A percentile compares a stretch with the other conserved stretches of the same genome.
phyloP scores from a whole-genome alignment of 2,113 vertebrate species.

The Oryzias celebensis region DNA sequence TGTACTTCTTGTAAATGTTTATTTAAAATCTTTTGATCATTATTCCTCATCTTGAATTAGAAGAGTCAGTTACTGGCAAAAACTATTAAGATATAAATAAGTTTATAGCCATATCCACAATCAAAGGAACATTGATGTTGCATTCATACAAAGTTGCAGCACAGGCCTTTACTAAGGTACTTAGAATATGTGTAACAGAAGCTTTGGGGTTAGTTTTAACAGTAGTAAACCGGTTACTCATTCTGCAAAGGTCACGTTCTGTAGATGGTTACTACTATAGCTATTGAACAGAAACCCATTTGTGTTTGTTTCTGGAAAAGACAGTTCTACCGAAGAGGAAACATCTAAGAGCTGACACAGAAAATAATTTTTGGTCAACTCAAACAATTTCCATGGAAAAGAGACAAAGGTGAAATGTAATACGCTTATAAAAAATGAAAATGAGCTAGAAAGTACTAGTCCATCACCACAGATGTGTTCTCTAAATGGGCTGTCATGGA shows the following conservation, averaged over 20 bases:
- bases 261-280: background rate
- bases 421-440: background rate
- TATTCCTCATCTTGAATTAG: too few species aligned
- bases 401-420: background rate
- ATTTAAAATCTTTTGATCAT: slow-evolving; percentile 20
- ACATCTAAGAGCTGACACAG: background rate
- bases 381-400: background rate
- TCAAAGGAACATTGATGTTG: background rate
- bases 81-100: slow-evolving; percentile 14
- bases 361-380: background rate
- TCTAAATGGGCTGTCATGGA: slow-evolving; percentile 78
- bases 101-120: slow-evolving; percentile 8
- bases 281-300: background rate
- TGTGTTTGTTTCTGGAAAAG: background rate
- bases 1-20: slow-evolving; percentile 14
- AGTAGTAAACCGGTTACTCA: background rate
- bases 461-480: slow-evolving; percentile 15
- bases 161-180: too few species aligned
- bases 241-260: slow-evolving; percentile 1
- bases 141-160: background rate
- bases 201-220: background rate
- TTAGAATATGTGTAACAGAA: too few species aligned
- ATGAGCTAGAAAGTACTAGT: slow-evolving; percentile 1
- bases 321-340: background rate
- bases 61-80: background rate